Evolutionary conservation across 35 echinoderm and acorn worm genomes (phyloP).

Genomic region (Eucidaris tribuloides): DNA sequence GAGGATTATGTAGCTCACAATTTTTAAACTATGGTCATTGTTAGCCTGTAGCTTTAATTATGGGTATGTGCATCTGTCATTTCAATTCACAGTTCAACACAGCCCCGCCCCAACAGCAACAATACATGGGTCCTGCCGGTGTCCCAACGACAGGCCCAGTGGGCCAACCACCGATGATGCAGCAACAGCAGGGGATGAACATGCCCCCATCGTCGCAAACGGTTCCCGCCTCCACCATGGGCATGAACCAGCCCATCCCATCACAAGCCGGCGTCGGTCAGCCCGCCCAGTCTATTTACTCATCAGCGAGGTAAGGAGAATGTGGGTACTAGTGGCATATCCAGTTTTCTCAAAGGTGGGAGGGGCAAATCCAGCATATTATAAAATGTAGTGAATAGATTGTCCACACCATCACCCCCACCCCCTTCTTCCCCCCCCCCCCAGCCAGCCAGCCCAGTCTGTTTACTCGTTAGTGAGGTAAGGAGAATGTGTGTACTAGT

Average conservation of each 20-base stretch:
- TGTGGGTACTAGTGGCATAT: neutral
- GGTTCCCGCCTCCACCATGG: neutral
- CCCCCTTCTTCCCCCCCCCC: neutral
- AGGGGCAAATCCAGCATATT: neutral
- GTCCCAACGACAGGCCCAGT: neutral
- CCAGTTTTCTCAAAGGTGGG: neutral
- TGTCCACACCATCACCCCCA: no score
- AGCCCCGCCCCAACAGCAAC: slow-evolving; percentile 20
- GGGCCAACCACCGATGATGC: neutral
- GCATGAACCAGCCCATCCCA: slow-evolving; percentile 10
- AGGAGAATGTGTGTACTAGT: neutral
- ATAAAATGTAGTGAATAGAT: no score
- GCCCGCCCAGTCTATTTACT: neutral
- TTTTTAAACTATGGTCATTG: no score
- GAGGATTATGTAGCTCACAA: no score
- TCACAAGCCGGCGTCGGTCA: neutral
- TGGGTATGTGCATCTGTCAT: no score
- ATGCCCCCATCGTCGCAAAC: slow-evolving; percentile 13
- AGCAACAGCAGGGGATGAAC: slow-evolving; percentile 7
- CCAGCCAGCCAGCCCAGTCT: neutral
- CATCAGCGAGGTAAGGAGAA: neutral
- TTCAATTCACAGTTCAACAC: slow-evolving; percentile 14
- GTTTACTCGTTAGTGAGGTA: neutral
- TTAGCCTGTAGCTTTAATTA: no score
- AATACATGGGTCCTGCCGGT: slow-evolving; percentile 8